Base-by-base conservation (phyloP, 2,113 vertebrate species). In the Anseranas semipalmata region DNA sequence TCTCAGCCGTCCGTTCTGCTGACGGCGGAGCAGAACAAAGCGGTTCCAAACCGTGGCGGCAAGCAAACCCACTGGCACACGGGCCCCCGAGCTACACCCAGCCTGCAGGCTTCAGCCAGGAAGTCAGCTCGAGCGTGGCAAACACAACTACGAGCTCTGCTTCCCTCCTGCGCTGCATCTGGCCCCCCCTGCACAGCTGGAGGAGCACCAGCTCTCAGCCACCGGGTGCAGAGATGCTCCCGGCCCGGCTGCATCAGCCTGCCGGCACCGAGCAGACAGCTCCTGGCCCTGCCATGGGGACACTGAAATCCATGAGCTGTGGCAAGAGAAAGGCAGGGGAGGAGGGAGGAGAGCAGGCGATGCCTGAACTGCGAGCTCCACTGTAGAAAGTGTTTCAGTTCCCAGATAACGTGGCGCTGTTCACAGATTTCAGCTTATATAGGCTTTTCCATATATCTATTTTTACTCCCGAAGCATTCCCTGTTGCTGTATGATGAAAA, bases 361-460 rank as follows among this genome's bases (percentile, higher is more conserved):
- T 0, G 5, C 33, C 56, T 85, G 56, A 85, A 74, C 66, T 53
- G 60, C 2, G 15, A 85, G 84, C 66, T 95, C 28, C 12, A 2
- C 77, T 37, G 39, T 12, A 48, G 70, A 87, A 85, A 8, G 55
- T 24, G 35, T 79, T 89, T 92, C 43, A 67, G 87, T 46, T 93
- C 77, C 58, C 80, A 89, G 62, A 91, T 87, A 94, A 89, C 0
- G 1, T 16, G 63, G 62, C 4, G 55, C 91, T 92, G 58, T 87
- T 96, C 95, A 85, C 93, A 95, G 93, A 87, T 93, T 96, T 96
- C 94, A 89, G 87, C 87, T 85, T 73, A 91, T 66, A 94, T 5
- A 86, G 92, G 91, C 66, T 97, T 95, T 96, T 93, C 90, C 70
- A 58, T 65, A 50, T 10, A 89, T 48, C 80, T 96, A 89, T 93